Evolutionary conservation across 2,888 invertebrate genomes (phyloP).

Genomic region (Melangyna quadrimaculata): DNA sequence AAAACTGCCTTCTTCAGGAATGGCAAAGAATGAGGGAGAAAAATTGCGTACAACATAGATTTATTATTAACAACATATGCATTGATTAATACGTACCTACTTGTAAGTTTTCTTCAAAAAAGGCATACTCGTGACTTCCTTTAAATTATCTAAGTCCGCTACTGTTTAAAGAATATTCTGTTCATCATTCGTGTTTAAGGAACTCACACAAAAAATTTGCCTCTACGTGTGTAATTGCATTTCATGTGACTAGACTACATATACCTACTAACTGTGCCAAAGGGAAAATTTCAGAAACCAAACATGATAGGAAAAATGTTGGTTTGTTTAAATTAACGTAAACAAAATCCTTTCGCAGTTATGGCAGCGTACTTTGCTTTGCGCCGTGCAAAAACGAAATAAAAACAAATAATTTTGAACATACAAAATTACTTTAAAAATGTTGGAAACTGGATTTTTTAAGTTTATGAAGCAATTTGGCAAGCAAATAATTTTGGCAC

Average conservation of each 20-base stretch:
- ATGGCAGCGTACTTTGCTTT: not conserved
- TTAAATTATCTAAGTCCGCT: not conserved
- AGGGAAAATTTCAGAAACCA: constrained; percentile 33
- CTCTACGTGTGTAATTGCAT: constrained; percentile 48
- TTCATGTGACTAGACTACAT: constrained; percentile 1
- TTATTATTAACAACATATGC: too few species aligned
- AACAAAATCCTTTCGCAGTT: not conserved
- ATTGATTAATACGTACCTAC: too few species aligned
- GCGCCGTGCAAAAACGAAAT: too few species aligned
- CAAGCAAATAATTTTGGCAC: not conserved
- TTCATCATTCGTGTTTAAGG: not conserved
- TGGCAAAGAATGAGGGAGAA: too few species aligned
- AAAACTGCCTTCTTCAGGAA: too few species aligned
- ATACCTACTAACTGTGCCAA: not conserved
- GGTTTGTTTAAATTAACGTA: not conserved
- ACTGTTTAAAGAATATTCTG: not conserved
- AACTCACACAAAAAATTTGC: not conserved
- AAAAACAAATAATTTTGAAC: too few species aligned
- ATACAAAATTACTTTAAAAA: not conserved
- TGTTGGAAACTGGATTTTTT: not conserved
- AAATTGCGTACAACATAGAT: too few species aligned
- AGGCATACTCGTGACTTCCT: not conserved
- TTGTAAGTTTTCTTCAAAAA: too few species aligned
- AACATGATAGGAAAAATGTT: constrained; percentile 6
- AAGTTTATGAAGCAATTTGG: constrained; percentile 41